Base-by-base conservation (phyloP, 2,113 vertebrate genomes). In the Proteles cristata region DNA sequence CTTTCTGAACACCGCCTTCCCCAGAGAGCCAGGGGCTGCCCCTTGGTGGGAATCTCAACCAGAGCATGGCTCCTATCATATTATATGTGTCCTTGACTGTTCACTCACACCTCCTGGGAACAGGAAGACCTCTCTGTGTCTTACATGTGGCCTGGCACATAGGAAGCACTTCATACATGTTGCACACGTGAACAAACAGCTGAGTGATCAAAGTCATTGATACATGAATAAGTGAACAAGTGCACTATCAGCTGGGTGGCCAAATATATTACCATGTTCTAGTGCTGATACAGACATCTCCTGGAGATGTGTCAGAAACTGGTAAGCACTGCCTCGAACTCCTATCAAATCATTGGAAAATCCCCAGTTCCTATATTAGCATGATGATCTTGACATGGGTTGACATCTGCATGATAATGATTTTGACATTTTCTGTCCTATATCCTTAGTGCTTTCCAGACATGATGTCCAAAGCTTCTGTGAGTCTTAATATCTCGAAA, bases 351-450 rank as follows among this genome's bases (percentile, higher is more conserved):
- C 61, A 61, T 77, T 80, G 94, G 50, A 25, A 81, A 90, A 61
- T 92, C 68, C 26, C 33, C 28, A 35, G 71, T 68, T 97, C 81
- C 19, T 45, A 26, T 11, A 19, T 58, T 61, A 84, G 45, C 19
- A 50, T 0, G 19, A 80, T 23, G 66, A 86, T 50, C 77, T 53
- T 92, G 74, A 90, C 83, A 50, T 85, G 45, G 81, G 76, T 91
- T 93, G 95, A 90, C 61, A 79, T 83, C 71, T 89, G 61, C 58
- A 93, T 93, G 65, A 80, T 74, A 31, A 96, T 55, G 95, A 92
- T 83, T 87, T 88, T 93, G 96, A 97, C 96, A 96, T 95, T 96
- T 90, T 88, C 93, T 55, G 28, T 45, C 50, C 65, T 76, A 6
- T 23, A 84, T 82, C 45, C 55, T 97, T 71, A 19, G 50, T 26